Base-by-base conservation (phyloP, 2,797 vertebrate species). In the Lepus oiostolus region DNA sequence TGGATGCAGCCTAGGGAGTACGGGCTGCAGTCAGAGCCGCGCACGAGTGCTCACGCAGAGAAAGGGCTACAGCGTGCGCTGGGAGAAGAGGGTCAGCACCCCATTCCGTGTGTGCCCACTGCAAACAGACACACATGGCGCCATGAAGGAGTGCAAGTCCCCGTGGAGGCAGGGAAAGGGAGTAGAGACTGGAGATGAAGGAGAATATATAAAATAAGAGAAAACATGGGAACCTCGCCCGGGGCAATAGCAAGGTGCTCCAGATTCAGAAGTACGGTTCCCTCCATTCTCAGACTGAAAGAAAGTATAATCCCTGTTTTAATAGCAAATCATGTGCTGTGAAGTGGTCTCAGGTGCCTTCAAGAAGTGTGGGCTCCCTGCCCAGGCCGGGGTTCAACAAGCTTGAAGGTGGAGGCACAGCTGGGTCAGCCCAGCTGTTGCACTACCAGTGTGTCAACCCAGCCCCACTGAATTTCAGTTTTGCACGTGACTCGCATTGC, bases 381-480 rank as follows among this genome's bases (percentile, higher is more conserved):
- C 58, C 62, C 7, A 80, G 67, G 11, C 32, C 80, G 24, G 35
- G 26, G 10, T 21, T 67, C 62, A 35, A 35, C 60, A 47, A 9
- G 7, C 42, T 47, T 47, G 42, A 47, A 47, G 42, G 42, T 47
- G 8, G 42, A 58, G 54, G 54, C 54, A 5, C 68, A 70, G 10
- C 50, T 65, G 62, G 88, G 42, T 90, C 65, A 47, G 19, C 4
- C 42, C 0, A 17, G 32, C 74, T 74, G 2, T 88, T 95, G 79
- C 68, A 30, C 24, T 71, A 89, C n/a, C 42, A 72, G 85, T 70
- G 50, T 77, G 68, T 75, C 84, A 75, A 4, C 80, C 68, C 24
- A 67, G 17, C n/a, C 70, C 84, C 96, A 35, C 22, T 10, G 32
- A 96, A 93, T 94, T 94, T 95, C 76, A 71, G 4, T 94, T 91